Evolutionary conservation across 2,113 vertebrate species (phyloP), one percentile per base, ranked within the genome.

Genomic region (Lophotis ruficrista): DNA sequence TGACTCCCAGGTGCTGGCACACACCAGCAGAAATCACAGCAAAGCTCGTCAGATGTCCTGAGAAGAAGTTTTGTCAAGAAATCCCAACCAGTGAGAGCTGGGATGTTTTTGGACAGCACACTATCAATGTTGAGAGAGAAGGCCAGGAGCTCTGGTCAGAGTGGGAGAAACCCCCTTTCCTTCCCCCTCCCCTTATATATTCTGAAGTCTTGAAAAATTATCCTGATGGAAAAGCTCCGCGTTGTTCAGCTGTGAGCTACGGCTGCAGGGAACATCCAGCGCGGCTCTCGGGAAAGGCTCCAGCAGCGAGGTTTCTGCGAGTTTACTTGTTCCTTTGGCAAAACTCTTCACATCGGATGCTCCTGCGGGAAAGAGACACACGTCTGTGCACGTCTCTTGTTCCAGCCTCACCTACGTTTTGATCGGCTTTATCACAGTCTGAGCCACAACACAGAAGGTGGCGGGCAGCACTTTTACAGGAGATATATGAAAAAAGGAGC

Each of bases 381-480:
- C 31, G 7, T 9, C 19, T 31, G 21, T 2, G 2, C 58, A 77
- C 1, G 0, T 41, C 25, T 47, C 58, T 30, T 65, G 28, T 64
- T 77, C 64, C 85, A 87, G 35, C 37, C 37, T 71, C n/a, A 69
- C 37, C 53, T 72, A 31, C 10, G 12, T 21, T 87, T 66, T 53
- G 30, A 83, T 83, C 37, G 53, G 48, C 54, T 77, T 33, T 73
- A 22, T 60, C n/a, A 61, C 33, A 50, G 28, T 5, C 93, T 78
- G 35, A 85, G 58, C 86, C 27, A 14, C 3, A 5, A 14, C 64
- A 80, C 54, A 70, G 45, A 38, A 69, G 54, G 33, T 23, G 22
- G 48, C 71, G 41, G 68, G 53, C 9, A 41, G 41, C 54, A 31
- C 37, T 87, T 51, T n/a, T 28, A 84, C 18, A 8, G 2, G 7